Percentiles rank a stretch among this genome's conserved stretches.
phyloP scores from a whole-genome alignment of 2,797 vertebrate species.

The Liparis tanakae region DNA sequence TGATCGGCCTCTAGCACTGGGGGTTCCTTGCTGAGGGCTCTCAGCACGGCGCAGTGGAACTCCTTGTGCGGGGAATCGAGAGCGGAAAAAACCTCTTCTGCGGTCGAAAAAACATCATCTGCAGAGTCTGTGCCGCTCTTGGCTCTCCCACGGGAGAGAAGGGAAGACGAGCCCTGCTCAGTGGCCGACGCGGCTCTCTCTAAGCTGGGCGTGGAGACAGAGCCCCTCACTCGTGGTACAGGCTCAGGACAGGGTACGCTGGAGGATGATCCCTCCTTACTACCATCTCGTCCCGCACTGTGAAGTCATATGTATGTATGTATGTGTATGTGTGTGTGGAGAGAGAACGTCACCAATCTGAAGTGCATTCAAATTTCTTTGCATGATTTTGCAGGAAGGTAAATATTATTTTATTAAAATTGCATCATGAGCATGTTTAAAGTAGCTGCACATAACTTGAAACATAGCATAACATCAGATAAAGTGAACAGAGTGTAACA shows the following conservation, averaged over 20 bases:
- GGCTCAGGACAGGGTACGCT: slow-evolving; percentile 34
- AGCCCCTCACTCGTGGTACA: slow-evolving; percentile 26
- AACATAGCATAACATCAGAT: neutral
- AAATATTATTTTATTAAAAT: neutral
- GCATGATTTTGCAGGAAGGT: slow-evolving; percentile 8
- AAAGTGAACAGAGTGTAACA: neutral
- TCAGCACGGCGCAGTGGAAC: slow-evolving; percentile 86
- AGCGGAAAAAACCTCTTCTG: slow-evolving; percentile 46
- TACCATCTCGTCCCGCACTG: slow-evolving; percentile 54
- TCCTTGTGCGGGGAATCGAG: slow-evolving; percentile 83
- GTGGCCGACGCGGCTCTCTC: slow-evolving; percentile 47
- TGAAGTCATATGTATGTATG: slow-evolving; percentile 41
- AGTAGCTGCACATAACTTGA: neutral
- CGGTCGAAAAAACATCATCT: slow-evolving; percentile 60
- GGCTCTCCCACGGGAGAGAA: slow-evolving; percentile 27
- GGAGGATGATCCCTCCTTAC: slow-evolving; percentile 49
- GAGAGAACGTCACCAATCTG: slow-evolving; percentile 70
- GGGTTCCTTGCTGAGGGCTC: slow-evolving; percentile 82
- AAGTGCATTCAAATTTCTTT: neutral
- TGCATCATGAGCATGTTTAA: neutral
- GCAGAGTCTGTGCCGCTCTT: slow-evolving; percentile 16
- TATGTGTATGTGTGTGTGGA: slow-evolving; percentile 27
- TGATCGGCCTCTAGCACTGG: slow-evolving; percentile 47
- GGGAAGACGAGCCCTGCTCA: slow-evolving; percentile 31
- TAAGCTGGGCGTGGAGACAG: slow-evolving; percentile 41